phyloP scores from a whole-genome alignment of 2,797 vertebrate genomes.

The Champsocephalus esox region DNA sequence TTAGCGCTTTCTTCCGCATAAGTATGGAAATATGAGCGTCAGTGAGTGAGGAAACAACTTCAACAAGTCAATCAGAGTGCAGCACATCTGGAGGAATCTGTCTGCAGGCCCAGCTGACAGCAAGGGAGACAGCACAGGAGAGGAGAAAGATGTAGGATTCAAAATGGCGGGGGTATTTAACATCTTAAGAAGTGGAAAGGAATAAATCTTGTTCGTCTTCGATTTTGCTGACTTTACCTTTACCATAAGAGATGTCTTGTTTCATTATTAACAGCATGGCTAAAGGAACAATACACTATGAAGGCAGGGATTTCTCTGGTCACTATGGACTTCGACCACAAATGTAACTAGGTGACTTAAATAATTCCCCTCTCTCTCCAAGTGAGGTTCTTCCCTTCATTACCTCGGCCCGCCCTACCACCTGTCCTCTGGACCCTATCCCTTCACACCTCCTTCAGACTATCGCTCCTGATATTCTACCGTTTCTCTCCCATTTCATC shows the following conservation, averaged over 20 bases:
- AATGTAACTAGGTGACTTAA: background rate
- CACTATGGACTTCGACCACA: background rate
- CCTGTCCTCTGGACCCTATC: too few relatives aligned
- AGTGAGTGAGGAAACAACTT: slow-evolving; percentile 39
- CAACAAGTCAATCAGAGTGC: slow-evolving; percentile 61
- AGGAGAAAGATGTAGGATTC: slow-evolving; percentile 47
- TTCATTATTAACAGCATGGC: background rate
- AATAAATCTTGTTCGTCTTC: background rate
- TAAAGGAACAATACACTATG: background rate
- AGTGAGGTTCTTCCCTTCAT: too few relatives aligned
- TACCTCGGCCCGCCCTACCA: too few relatives aligned
- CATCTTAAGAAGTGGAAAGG: background rate
- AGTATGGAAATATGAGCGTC: slow-evolving; percentile 68
- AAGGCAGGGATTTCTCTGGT: background rate
- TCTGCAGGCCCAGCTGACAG: slow-evolving; percentile 68
- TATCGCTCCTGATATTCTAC: too few relatives aligned
- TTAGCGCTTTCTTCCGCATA: slow-evolving; percentile 53
- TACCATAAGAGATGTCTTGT: background rate
- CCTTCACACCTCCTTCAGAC: too few relatives aligned
- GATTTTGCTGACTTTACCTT: background rate
- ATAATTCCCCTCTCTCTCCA: too few relatives aligned
- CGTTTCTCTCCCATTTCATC: too few relatives aligned
- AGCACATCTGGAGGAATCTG: slow-evolving; percentile 82
- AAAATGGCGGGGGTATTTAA: slow-evolving; percentile 67
- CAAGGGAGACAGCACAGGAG: slow-evolving; percentile 45